Evolutionary conservation across 2,797 vertebrate species (phyloP).

Genomic region (Megalops cyprinoides): DNA sequence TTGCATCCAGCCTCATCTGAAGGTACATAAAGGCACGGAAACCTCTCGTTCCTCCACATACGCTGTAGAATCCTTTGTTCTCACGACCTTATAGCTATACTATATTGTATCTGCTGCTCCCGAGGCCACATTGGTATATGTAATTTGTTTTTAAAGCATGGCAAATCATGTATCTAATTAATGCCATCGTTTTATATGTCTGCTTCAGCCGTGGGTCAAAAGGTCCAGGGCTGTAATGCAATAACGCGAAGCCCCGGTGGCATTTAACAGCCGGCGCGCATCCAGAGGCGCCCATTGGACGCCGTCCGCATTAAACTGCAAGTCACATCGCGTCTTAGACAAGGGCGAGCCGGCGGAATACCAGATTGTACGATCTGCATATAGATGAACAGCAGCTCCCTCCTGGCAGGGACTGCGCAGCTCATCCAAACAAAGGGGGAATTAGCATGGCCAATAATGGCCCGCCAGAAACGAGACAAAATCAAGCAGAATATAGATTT

Average conservation of each 20-base stretch:
- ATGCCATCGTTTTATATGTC: constrained; percentile 51
- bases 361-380: constrained; percentile 69
- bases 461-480: constrained; percentile 44
- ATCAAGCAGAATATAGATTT: constrained; percentile 28
- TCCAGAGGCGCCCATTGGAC: constrained; percentile 26
- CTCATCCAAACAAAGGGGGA: constrained; percentile 31
- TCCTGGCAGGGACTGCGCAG: constrained; percentile 23
- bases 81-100: neutral
- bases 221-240: constrained; percentile 64
- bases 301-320: constrained; percentile 60
- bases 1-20: too few species aligned
- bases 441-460: constrained; percentile 39
- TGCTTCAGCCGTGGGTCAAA: constrained; percentile 51
- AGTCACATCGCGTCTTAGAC: constrained; percentile 70
- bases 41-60: too few species aligned
- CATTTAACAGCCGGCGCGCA: constrained; percentile 59
- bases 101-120: neutral
- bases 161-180: constrained; percentile 42
- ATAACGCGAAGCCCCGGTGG: constrained; percentile 67
- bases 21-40: too few species aligned
- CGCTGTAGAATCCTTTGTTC: neutral
- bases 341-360: constrained; percentile 60
- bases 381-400: constrained; percentile 65
- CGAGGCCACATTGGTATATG: constrained; percentile 4
- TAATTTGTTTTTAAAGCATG: constrained; percentile 43